Evolutionary conservation across 2,113 vertebrate species (phyloP).

Genomic region (Rhodinocichla rosea): DNA sequence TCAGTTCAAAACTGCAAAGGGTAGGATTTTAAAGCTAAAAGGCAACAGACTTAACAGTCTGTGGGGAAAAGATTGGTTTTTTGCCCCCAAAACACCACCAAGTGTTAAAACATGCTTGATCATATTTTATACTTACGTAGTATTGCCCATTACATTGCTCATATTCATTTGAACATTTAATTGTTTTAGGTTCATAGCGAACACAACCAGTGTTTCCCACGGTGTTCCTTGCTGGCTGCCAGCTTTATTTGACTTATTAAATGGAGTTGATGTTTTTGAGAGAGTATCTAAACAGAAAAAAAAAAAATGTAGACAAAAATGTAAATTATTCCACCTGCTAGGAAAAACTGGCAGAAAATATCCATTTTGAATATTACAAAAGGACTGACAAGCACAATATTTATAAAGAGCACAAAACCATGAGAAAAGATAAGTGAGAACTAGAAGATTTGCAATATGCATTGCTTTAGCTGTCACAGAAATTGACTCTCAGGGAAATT

Average conservation of each 20-base stretch:
- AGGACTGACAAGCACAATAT: not conserved
- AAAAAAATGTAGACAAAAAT: not conserved
- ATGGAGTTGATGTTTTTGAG: slow-evolving; percentile 91
- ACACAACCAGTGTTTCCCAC: slow-evolving; percentile 97
- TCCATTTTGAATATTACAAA: not conserved
- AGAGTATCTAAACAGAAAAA: slow-evolving; percentile 78
- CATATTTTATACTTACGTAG: slow-evolving; percentile 81
- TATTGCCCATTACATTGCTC: slow-evolving; percentile 99
- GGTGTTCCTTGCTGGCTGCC: slow-evolving; percentile 90
- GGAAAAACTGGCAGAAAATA: not conserved
- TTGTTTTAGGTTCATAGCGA: slow-evolving; percentile 97
- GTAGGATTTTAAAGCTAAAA: not conserved
- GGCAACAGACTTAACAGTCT: not conserved
- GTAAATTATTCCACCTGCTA: not conserved
- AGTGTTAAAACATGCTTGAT: not conserved
- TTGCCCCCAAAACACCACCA: not conserved
- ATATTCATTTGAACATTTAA: slow-evolving; percentile 99
- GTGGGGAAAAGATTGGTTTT: not conserved
- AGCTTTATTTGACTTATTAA: slow-evolving; percentile 87
- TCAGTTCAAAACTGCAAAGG: not conserved
- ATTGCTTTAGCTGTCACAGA: not conserved
- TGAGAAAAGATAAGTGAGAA: not conserved
- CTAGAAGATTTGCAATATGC: not conserved
- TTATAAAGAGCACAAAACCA: not conserved
- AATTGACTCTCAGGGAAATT: not conserved